Evolutionary conservation across 2,113 vertebrate species (phyloP), one percentile per base, ranked within the genome.

Genomic region (Collichthys lucidus): DNA sequence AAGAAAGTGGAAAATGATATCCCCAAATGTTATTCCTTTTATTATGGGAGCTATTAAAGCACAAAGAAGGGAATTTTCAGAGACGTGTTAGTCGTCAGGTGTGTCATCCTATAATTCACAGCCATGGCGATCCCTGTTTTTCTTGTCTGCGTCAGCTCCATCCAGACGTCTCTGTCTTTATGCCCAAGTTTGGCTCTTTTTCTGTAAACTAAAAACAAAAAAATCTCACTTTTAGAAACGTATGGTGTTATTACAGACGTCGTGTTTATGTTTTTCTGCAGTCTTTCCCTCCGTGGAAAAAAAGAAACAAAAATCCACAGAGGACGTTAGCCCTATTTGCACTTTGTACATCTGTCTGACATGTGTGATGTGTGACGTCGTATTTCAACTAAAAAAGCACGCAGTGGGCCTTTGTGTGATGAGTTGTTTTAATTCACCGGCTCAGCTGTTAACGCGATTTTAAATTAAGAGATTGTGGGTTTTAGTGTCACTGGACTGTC

Each of bases 331-430:
- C 9, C 17, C 49, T 26, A 22, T 83, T 85, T 69, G 56, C 78
- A 61, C 79, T 75, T 20, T 16, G 59, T 56, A 74, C 84, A 84
- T 86, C 72, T 83, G 79, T 74, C 79, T 31, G 56, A 31, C 74
- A 84, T 63, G 64, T 86, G 77, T 63, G 56, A 24, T 17, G 2
- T 26, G 26, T 26, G 26, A 26, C 26, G 52, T 62, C 24, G 5
- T 53, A 66, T 75, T 62, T 80, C 50, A 69, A 42, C 59, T 31
- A 44, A 60, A 66, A 29, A 60, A 57, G 57, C 68, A 53, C 35
- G 46, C 82, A 50, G 26, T 17, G 64, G 29, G 31, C 49, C 59
- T 79, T 61, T 57, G 26, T 2, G 53, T 72, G 76, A 72, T 66
- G 80, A 62, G 17, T 50, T 61, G 49, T 52, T 77, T 79, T 35